These are phyloP conservation scores for Dryomyza anilis DNA, from an alignment of 2,888 invertebrate species.

Conservation along the genomic window DNA sequence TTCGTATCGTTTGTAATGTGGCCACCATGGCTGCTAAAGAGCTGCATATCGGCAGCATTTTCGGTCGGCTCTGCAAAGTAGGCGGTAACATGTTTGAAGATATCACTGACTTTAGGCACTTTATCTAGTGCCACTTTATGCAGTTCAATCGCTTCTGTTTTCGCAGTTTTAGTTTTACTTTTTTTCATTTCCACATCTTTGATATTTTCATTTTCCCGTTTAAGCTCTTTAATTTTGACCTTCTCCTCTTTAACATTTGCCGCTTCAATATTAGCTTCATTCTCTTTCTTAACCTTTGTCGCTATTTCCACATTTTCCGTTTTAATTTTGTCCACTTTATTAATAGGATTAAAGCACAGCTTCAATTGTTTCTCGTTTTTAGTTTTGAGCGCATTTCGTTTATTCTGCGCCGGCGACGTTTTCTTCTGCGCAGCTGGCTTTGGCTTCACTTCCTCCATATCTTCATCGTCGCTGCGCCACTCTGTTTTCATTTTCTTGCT, in stretches of 20 bases:
- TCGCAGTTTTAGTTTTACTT: conserved; percentile 35
- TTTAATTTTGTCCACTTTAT: too few species aligned
- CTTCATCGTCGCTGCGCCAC: conserved; percentile 25
- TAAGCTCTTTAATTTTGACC: conserved; percentile 25
- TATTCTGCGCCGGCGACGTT: neutral
- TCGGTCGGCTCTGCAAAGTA: conserved; percentile 39
- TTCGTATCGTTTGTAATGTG: conserved; percentile 41
- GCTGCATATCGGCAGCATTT: conserved; percentile 24
- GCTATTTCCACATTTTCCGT: too few species aligned
- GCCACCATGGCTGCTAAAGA: conserved; percentile 49
- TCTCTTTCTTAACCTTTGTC: neutral
- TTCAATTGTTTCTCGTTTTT: too few species aligned
- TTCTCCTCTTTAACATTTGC: conserved; percentile 18
- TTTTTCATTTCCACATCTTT: conserved; percentile 31
- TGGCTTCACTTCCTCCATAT: conserved; percentile 10
- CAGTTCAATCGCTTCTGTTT: neutral
- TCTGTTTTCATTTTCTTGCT: too few species aligned
- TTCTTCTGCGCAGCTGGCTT: neutral
- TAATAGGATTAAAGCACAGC: too few species aligned
- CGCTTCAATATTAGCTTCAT: too few species aligned
- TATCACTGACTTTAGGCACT: conserved; percentile 25
- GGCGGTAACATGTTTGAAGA: conserved; percentile 45
- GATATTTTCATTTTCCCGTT: conserved; percentile 1
- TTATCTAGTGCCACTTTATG: neutral
- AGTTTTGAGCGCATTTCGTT: too few species aligned